These are phyloP conservation scores for Prionace glauca DNA, from an alignment of 2,797 vertebrate genomes.

Conservation along the genomic window DNA sequence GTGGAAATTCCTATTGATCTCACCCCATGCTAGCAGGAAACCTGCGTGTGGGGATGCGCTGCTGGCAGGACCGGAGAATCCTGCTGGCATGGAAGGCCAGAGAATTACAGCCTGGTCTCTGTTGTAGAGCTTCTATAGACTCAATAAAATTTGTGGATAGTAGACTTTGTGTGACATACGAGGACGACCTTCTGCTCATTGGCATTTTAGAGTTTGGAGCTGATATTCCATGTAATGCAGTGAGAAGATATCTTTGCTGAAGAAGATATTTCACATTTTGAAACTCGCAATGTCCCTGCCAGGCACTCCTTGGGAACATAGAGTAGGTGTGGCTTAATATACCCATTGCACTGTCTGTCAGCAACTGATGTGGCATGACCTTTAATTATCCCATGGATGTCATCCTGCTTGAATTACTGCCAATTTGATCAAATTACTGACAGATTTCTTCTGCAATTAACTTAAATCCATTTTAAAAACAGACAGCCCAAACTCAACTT, in stretches of 20 bases:
- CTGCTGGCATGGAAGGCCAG: too few species aligned
- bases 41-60: too few species aligned
- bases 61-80: too few species aligned
- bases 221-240: background rate
- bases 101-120: background rate
- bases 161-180: background rate
- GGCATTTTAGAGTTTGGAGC: background rate
- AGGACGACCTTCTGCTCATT: background rate
- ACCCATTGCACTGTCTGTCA: background rate
- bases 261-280: background rate
- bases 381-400: background rate
- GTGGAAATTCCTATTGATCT: too few species aligned
- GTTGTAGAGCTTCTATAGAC: background rate
- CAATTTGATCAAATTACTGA: background rate
- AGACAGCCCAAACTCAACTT: background rate
- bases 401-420: background rate
- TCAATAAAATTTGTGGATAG: background rate
- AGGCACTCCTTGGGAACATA: background rate
- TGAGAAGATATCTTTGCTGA: background rate
- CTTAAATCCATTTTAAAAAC: background rate
- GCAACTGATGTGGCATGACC: background rate
- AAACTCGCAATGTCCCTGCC: too few species aligned
- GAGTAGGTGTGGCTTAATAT: background rate
- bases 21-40: too few species aligned
- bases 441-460: background rate